These are phyloP conservation scores for Cephalopterus ornatus DNA, from an alignment of 2,113 vertebrate genomes.

Conservation along the genomic window DNA sequence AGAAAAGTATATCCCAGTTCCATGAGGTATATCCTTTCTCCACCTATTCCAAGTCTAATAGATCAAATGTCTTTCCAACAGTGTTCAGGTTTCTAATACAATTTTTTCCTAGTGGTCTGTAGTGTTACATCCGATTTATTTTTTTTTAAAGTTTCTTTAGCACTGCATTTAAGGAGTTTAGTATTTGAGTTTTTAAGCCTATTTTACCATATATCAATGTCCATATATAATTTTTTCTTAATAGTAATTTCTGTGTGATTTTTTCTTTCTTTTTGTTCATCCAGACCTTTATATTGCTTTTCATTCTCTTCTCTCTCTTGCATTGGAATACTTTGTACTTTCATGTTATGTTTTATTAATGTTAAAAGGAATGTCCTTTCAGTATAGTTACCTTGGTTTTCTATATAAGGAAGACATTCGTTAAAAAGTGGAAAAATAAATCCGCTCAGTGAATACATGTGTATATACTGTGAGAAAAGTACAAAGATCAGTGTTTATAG, in stretches of 20 bases:
- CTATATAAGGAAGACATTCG: background rate
- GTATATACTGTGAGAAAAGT: too few relatives aligned
- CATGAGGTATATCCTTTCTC: background rate
- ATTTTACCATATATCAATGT: background rate
- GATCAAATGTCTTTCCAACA: background rate
- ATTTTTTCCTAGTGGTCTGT: background rate
- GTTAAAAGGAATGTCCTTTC: background rate
- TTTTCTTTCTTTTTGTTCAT: background rate
- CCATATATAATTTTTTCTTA: background rate
- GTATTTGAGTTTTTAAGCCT: background rate
- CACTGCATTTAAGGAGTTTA: background rate
- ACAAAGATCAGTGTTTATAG: too few relatives aligned
- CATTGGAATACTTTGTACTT: background rate
- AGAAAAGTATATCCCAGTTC: background rate
- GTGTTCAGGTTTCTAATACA: background rate
- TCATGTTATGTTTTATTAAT: background rate
- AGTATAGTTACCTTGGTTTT: background rate
- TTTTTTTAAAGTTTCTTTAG: background rate
- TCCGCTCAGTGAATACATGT: background rate
- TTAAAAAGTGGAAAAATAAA: background rate
- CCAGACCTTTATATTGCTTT: background rate
- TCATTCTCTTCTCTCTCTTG: background rate
- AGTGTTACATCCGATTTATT: background rate
- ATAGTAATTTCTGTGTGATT: background rate
- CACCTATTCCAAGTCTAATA: background rate